Evolutionary conservation across 2,113 vertebrate species (phyloP), one percentile per base, ranked within the genome.

Genomic region (Pelmatolapia mariae): DNA sequence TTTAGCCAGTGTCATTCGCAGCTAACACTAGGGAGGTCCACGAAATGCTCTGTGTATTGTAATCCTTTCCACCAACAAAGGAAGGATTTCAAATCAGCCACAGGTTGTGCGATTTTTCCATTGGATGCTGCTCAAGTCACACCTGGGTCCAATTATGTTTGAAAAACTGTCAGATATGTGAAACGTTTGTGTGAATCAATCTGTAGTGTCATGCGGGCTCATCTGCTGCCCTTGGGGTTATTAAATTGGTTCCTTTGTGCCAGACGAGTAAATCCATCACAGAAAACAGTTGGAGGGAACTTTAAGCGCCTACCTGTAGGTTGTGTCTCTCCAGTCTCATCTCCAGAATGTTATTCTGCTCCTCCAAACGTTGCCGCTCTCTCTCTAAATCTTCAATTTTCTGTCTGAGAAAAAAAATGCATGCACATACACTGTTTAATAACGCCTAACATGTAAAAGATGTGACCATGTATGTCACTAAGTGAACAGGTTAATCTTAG

Each of bases 301-400:
- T 87, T 50, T 79, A 16, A 71, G 40, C 81, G 7, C 92, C 79
- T 95, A 99, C 99, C 98, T 98, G 98, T 81, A 97, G 95, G 80
- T 96, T 97, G 54, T 97, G 89, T 85, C 96, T 97, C 94, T 99
- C 98, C 91, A 99, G 96, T 88, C 97, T 97, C 94, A 97, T 96
- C 90, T 98, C 97, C 91, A 99, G 94, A 12, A 86, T 78, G 85
- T 92, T 97, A 80, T 99, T 99, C 88, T 97, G 96, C 80, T 98
- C 97, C 89, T 98, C 97, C 87, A 99, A 91, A 10, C 90, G 96
- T 40, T 97, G 96, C 29, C 98, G 97, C 79, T 98, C 98, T 0
- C 92, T 82, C 83, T 99, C 98, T 83, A 99, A 93, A 91, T 99
- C 98, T 94, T 99, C 99, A 16, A 99, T 96, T 95, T 99, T 99